Base-by-base conservation (phyloP, 2,797 vertebrate genomes). In the Anguilla pacifica region DNA sequence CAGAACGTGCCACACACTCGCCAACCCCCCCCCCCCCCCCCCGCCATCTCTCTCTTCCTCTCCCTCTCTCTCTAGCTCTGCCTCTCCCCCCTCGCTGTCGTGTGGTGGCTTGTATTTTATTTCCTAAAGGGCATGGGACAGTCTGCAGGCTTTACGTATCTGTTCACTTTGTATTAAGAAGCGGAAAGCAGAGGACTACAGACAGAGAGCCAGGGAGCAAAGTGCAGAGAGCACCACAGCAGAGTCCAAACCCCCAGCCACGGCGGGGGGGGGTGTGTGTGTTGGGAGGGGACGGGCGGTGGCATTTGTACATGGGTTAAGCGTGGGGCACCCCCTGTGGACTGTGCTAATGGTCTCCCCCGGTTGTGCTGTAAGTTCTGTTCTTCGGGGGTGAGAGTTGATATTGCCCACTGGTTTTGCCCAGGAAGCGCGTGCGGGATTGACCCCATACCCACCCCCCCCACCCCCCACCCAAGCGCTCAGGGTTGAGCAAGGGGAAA, bases 401-500 rank as follows among this genome's bases (percentile, higher is more conserved):
- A 28, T 13, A 6, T 31, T 72, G 6, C 6, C n/a, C n/a, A 11
- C 70, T 2, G 70, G 28, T 28, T 72, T 10, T 28, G n/a, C 70
- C 1, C 70, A 13, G 28, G 0, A n/a, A 61, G 59, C 2, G 11
- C 5, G 61, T 10, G 61, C 25, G 5, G 25, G 61, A 31, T 9
- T 72, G n/a, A 64, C 61, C 25, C 28, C 28, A 6, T 15, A 31
- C 3, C 35, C 35, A 19, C n/a, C 13, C 61, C 25, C 1, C 6
- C 55, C 31, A 22, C 86, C 53, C 25, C 25, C 4, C 55, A 17
- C 13, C 59, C 59, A 15, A 4, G 9, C n/a, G n/a, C 49, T 55
- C 83, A 13, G 83, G n/a, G 9, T 15, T 46, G 55, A 82, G 55
- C 43, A 19, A 35, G 72, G 85, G 53, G 79, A 51, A 81, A 86